A percentile compares a stretch with the other conserved stretches of the same genome.
phyloP scores from a whole-genome alignment of 2,113 vertebrate species.

The Haemorhous mexicanus region DNA sequence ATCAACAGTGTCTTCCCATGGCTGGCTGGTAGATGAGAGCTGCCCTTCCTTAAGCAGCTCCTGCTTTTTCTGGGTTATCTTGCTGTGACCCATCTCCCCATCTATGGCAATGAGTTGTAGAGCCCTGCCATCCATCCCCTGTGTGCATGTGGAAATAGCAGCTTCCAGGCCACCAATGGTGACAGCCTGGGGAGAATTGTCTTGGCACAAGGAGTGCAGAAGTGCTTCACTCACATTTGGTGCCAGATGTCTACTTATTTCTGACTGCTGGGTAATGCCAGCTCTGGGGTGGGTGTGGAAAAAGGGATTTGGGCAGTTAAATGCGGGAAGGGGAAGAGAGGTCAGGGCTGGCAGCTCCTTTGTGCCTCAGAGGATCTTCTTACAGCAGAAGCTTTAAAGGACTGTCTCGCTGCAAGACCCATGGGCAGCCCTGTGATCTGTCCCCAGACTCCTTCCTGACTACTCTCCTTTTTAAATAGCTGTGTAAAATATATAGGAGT shows the following conservation, averaged over 20 bases:
- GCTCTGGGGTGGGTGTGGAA: background rate
- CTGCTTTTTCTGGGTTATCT: background rate
- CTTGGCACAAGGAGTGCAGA: slow-evolving; percentile 24
- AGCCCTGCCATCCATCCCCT: background rate
- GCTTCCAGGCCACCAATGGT: background rate
- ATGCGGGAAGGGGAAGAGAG: background rate
- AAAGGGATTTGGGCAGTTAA: slow-evolving; percentile 34
- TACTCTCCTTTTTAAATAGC: background rate
- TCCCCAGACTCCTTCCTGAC: background rate
- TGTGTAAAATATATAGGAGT: background rate
- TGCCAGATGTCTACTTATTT: slow-evolving; percentile 46
- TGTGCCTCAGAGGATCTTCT: background rate
- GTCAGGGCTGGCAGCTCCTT: background rate
- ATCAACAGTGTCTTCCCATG: background rate
- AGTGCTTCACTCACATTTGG: background rate
- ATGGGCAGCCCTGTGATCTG: background rate
- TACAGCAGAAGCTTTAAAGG: background rate
- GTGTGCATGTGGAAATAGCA: background rate
- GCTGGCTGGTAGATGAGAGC: background rate
- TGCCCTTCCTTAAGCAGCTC: background rate
- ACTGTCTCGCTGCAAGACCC: background rate
- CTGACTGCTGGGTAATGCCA: background rate
- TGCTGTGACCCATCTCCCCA: background rate
- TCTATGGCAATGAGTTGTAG: background rate
- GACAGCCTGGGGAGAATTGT: background rate